A percentile compares a stretch with the other conserved stretches of the same genome.
Conservation (phyloP, 1,140 invertebrate genomes). For the Ctenoplectra terminalis region DNA sequence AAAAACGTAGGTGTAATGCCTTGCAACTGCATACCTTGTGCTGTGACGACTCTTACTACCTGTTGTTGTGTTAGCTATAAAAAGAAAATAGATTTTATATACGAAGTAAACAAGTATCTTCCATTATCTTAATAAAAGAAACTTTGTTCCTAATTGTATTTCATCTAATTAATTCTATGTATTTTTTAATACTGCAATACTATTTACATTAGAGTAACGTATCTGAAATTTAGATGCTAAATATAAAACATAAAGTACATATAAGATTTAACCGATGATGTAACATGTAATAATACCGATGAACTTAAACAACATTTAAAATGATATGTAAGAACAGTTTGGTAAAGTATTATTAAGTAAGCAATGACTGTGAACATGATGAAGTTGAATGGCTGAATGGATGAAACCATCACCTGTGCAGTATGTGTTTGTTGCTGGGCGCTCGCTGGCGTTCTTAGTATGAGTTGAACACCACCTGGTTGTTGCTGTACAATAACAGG, state of each 20-base stretch:
- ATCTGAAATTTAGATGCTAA: slow-evolving; percentile 18
- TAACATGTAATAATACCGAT: slow-evolving; percentile 15
- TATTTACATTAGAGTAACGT: slow-evolving; percentile 16
- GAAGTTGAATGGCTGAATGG: slow-evolving; percentile 70
- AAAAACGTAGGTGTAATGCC: slow-evolving; percentile 81
- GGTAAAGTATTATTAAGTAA: slow-evolving; percentile 55
- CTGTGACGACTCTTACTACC: slow-evolving; percentile 81
- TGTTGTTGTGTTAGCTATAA: slow-evolving; percentile 81
- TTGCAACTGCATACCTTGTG: slow-evolving; percentile 81
- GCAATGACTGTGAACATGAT: slow-evolving; percentile 58
- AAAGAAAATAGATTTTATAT: slow-evolving; percentile 35
- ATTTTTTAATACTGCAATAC: not conserved
- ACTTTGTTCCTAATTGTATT: not conserved
- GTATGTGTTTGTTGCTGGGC: slow-evolving; percentile 83
- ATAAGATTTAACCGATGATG: slow-evolving; percentile 11
- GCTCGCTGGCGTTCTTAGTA: slow-evolving; percentile 80
- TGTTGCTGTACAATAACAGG: slow-evolving; percentile 82
- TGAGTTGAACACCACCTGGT: slow-evolving; percentile 81
- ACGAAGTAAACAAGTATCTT: not conserved
- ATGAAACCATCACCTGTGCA: slow-evolving; percentile 82
- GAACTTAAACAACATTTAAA: slow-evolving; percentile 22
- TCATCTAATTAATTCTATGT: slow-evolving; percentile 6
- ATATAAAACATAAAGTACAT: slow-evolving; percentile 4
- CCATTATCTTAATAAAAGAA: not conserved
- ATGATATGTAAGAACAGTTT: slow-evolving; percentile 26